Evolutionary conservation across 1,140 invertebrate genomes (phyloP), one percentile per base, ranked within the genome.

Genomic region (Brachionus sp.): DNA sequence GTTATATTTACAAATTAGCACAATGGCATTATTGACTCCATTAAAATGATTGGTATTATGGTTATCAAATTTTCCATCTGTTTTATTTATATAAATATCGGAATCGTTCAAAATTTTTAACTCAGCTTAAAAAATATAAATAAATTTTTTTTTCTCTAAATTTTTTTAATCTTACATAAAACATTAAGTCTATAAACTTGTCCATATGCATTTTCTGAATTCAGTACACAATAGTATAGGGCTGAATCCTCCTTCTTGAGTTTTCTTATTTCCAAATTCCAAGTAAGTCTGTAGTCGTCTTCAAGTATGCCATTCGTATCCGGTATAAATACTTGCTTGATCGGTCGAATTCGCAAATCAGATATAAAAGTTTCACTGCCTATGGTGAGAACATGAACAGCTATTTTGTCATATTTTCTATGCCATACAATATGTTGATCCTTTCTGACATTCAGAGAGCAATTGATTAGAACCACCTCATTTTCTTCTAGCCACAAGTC

Each of bases 351-450:
- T 0, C 77, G 29, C 19, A 80, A 62, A 80, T 80, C 77, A 10
- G 77, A 80, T 33, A 80, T 80, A 80, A 80, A 80, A 23, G 77
- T 80, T 23, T 80, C 77, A 39, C 77, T 80, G 16, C 77, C 77
- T 7, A 80, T 80, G 37, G 77, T 80, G 12, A 80, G n/a, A 9
- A 80, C 77, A 80, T 80, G 50, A 19, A 80, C 77, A 39, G 35
- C 77, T 6, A 25, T 66, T 80, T 80, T 80, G n/a, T 80, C 77
- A 35, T 80, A 80, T 62, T 80, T 80, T 16, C 77, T 12, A 23
- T 80, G 77, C 77, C 77, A 80, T 13, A 80, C 77, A 33, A 80
- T 50, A 66, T 80, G 77, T 25, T 80, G 77, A 62, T 80, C 62
- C 23, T 62, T 57, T 62, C 16, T 62, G n/a, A 80, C 77, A 62